Evolutionary conservation across 2,888 invertebrate genomes (phyloP).

Genomic region (Lasioglossum villosulum): DNA sequence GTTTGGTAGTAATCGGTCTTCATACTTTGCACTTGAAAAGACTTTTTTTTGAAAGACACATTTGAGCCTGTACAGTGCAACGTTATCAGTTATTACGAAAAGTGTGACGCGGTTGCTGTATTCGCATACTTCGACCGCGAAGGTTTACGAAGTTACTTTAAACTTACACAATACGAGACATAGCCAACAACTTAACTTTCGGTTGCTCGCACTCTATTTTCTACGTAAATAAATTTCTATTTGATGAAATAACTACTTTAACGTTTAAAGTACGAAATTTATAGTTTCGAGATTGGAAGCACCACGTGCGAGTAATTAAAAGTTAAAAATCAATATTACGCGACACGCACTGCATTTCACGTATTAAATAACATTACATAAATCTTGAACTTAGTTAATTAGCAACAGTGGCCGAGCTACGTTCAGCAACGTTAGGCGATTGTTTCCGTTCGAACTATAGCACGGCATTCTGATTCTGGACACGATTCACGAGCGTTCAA

Average conservation of each 20-base stretch:
- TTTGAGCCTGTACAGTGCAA: background rate
- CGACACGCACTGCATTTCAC: background rate
- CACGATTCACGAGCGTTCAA: conserved; percentile 65
- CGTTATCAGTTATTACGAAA: background rate
- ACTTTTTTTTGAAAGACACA: background rate
- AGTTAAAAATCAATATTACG: background rate
- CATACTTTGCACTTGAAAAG: background rate
- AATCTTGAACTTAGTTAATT: background rate
- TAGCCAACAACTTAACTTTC: background rate
- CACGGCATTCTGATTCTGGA: conserved; percentile 63
- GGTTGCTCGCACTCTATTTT: too few species aligned
- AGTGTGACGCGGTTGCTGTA: background rate
- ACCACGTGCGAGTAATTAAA: too few species aligned
- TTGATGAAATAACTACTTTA: too few species aligned
- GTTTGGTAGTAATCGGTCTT: background rate
- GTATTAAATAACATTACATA: conserved; percentile 2
- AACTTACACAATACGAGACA: background rate
- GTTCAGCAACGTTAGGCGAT: conserved; percentile 11
- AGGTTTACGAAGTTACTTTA: background rate
- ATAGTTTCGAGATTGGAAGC: too few species aligned
- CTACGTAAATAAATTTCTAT: too few species aligned
- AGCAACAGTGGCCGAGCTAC: background rate
- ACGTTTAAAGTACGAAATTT: too few species aligned
- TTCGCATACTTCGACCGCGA: background rate
- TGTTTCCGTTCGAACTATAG: conserved; percentile 19